phyloP scores from a whole-genome alignment of 2,797 vertebrate species.

The Ataeniobius toweri region DNA sequence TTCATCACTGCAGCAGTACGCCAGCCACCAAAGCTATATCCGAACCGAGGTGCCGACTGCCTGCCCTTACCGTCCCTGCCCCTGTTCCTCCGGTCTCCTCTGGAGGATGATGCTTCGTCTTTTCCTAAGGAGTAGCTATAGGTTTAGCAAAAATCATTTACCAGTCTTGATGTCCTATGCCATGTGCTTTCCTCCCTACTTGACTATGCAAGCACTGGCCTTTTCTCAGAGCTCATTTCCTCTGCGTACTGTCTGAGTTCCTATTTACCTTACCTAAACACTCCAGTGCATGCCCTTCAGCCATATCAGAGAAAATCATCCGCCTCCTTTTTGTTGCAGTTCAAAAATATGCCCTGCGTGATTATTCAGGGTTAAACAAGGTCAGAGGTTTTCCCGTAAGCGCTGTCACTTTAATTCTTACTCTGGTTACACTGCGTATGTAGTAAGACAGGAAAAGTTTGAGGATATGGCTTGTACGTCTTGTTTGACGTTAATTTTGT shows the following conservation, averaged over 20 bases:
- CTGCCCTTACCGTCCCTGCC: conserved; percentile 50
- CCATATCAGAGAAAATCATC: conserved; percentile 46
- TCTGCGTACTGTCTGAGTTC: conserved; percentile 16
- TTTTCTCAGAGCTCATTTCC: conserved; percentile 33
- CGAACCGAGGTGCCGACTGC: conserved; percentile 66
- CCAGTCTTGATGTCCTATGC: conserved; percentile 46
- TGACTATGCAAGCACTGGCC: conserved; percentile 43
- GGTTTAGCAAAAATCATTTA: conserved; percentile 67
- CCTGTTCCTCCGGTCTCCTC: conserved; percentile 57
- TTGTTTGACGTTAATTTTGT: conserved; percentile 27
- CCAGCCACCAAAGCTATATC: conserved; percentile 66
- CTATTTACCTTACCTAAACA: conserved; percentile 44
- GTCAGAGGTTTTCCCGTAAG: conserved; percentile 59
- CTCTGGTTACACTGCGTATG: conserved; percentile 61
- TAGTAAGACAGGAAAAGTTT: conserved; percentile 30
- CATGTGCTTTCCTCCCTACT: conserved; percentile 34
- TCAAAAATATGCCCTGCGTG: conserved; percentile 63
- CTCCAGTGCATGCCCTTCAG: conserved; percentile 24
- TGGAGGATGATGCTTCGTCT: conserved; percentile 64
- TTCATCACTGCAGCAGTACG: conserved; percentile 80
- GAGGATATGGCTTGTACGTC: conserved; percentile 13
- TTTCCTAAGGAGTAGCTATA: conserved; percentile 57
- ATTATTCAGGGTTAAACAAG: conserved; percentile 74
- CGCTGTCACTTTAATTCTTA: conserved; percentile 38
- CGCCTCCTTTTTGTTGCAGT: conserved; percentile 66